phyloP scores from a whole-genome alignment of 2,797 vertebrate genomes.

The Micrastur ruficollis region DNA sequence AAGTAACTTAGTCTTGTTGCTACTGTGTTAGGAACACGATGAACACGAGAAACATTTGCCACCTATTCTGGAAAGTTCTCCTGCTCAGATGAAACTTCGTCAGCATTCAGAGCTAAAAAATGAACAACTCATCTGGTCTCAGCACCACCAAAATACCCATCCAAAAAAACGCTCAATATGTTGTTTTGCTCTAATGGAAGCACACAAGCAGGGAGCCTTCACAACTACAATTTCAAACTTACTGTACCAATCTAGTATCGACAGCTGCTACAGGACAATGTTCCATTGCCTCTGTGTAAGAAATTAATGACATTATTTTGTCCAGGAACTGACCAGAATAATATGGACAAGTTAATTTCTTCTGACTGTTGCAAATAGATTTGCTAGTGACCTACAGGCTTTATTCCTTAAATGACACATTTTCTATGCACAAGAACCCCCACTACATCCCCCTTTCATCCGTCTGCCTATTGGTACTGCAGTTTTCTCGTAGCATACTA shows the following conservation, averaged over 20 bases:
- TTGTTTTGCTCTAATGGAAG: background rate
- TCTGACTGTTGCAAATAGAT: background rate
- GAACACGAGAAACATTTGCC: background rate
- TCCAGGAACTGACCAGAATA: background rate
- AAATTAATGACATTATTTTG: background rate
- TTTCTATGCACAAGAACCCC: background rate
- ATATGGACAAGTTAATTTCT: background rate
- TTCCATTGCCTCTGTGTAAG: background rate
- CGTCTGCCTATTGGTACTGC: background rate
- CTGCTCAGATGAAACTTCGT: background rate
- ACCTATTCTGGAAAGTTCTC: background rate
- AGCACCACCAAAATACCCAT: background rate
- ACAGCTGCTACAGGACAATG: background rate
- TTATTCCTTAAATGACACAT: background rate
- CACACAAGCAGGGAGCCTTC: background rate
- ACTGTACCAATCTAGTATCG: fast-evolving
- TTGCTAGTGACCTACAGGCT: background rate
- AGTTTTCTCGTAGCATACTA: background rate
- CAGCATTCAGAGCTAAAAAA: background rate
- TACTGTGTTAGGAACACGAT: background rate
- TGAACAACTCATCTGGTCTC: fast-evolving
- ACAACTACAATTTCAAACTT: background rate
- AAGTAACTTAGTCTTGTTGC: background rate
- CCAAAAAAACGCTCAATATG: background rate
- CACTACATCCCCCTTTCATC: background rate